Percentiles rank a stretch among this genome's conserved stretches.
Evolutionary conservation across 1,140 invertebrate genomes (phyloP).

Genomic region (Drosophila arawakana): DNA sequence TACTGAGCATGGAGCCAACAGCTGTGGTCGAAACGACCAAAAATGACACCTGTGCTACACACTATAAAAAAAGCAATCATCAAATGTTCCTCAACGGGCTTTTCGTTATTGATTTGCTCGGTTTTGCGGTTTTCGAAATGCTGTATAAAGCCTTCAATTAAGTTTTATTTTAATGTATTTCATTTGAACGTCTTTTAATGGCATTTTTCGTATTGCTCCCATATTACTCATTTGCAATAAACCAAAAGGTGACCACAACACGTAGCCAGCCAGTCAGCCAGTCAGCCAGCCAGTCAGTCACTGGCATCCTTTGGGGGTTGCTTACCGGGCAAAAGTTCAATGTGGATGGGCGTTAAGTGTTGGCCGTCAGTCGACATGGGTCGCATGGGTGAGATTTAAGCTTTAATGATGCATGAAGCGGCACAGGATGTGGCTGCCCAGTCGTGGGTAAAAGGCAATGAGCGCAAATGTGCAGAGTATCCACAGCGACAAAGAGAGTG

Average conservation of each 20-base stretch:
- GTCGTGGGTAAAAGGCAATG: slow-evolving; percentile 82
- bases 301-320: slow-evolving; percentile 35
- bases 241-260: slow-evolving; percentile 81
- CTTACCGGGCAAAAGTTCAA: slow-evolving; percentile 8
- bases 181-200: slow-evolving; percentile 81
- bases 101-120: slow-evolving; percentile 74
- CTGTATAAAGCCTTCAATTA: slow-evolving; percentile 73
- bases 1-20: slow-evolving; percentile 13
- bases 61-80: slow-evolving; percentile 37
- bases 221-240: slow-evolving; percentile 82
- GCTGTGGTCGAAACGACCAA: slow-evolving; percentile 61
- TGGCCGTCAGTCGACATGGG: slow-evolving; percentile 74
- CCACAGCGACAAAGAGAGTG: slow-evolving; percentile 4
- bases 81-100: slow-evolving; percentile 22
- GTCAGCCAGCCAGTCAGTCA: slow-evolving; percentile 5
- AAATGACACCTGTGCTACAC: slow-evolving; percentile 38
- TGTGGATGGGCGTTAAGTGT: slow-evolving; percentile 69
- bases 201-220: slow-evolving; percentile 68
- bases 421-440: slow-evolving; percentile 81
- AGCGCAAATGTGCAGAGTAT: slow-evolving; percentile 67
- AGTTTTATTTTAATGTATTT: slow-evolving; percentile 82
- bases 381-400: slow-evolving; percentile 81
- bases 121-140: slow-evolving; percentile 47
- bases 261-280: slow-evolving; percentile 50
- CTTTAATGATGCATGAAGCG: slow-evolving; percentile 83